These are phyloP conservation scores for Drosophila dives DNA, from an alignment of 2,888 invertebrate species.

Conservation along the genomic window DNA sequence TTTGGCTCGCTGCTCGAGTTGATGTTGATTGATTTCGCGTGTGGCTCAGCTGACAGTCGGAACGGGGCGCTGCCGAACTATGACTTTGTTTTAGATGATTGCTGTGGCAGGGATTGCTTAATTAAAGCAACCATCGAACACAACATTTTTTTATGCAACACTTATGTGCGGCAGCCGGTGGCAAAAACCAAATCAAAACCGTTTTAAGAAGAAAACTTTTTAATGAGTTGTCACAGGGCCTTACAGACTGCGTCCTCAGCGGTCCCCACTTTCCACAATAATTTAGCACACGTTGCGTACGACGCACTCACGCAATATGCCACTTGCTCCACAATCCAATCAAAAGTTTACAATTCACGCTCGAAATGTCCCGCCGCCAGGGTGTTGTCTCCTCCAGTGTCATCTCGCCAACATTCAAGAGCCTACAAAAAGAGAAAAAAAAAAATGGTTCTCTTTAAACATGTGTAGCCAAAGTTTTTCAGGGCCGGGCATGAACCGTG, in stretches of 20 bases:
- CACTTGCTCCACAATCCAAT: slow-evolving; percentile 75
- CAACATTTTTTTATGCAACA: not conserved
- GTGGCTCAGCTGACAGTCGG: slow-evolving; percentile 59
- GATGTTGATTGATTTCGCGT: slow-evolving; percentile 72
- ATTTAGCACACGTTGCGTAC: slow-evolving; percentile 70
- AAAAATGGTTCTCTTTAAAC: slow-evolving; percentile 27
- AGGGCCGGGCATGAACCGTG: slow-evolving; percentile 15
- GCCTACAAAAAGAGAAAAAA: slow-evolving; percentile 9
- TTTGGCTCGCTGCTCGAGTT: slow-evolving; percentile 35
- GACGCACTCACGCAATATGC: slow-evolving; percentile 47
- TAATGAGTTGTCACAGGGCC: slow-evolving; percentile 67
- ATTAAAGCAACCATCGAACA: slow-evolving; percentile 51
- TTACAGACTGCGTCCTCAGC: slow-evolving; percentile 3
- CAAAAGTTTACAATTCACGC: slow-evolving; percentile 79
- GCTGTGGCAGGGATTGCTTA: slow-evolving; percentile 57
- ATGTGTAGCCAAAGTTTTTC: slow-evolving; percentile 31
- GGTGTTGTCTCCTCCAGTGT: slow-evolving; percentile 21
- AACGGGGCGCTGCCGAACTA: slow-evolving; percentile 26
- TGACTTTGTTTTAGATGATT: slow-evolving; percentile 53
- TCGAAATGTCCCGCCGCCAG: slow-evolving; percentile 65
- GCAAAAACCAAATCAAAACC: slow-evolving; percentile 64
- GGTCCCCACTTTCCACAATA: slow-evolving; percentile 51
- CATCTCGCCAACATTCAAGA: slow-evolving; percentile 1
- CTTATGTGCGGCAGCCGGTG: slow-evolving; percentile 20
- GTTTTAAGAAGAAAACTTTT: slow-evolving; percentile 65